These are phyloP conservation scores for Nyctibius bracteatus DNA, from an alignment of 2,113 vertebrate genomes.

Conservation along the genomic window DNA sequence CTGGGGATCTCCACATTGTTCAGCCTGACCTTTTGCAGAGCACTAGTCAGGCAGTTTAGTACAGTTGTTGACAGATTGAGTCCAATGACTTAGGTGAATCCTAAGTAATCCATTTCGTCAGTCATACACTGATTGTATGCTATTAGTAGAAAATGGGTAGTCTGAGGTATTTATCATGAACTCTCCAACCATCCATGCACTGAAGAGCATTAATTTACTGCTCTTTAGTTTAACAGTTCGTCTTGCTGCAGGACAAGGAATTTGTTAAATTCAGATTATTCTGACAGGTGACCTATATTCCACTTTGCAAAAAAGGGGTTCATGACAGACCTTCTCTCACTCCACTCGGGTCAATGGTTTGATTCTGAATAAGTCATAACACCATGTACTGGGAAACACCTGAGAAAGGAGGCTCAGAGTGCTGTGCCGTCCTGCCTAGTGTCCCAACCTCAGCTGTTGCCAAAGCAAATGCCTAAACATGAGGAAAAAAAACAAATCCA, in stretches of 20 bases:
- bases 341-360: neutral
- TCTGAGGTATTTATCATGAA: constrained; percentile 34
- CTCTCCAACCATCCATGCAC: neutral
- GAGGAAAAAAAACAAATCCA: neutral
- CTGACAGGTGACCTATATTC: constrained; percentile 9
- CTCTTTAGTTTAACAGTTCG: neutral
- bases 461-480: neutral
- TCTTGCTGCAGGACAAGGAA: constrained; percentile 2
- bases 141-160: neutral
- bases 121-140: neutral
- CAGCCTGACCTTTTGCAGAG: neutral
- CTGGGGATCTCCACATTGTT: neutral
- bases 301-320: neutral
- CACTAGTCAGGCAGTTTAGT: neutral
- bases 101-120: neutral
- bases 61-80: neutral
- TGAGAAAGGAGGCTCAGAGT: neutral
- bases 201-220: constrained; percentile 34
- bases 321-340: neutral
- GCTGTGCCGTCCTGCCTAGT: neutral
- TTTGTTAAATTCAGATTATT: constrained; percentile 4
- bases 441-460: neutral
- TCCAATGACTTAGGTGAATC: neutral
- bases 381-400: neutral
- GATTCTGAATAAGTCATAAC: neutral